These are phyloP conservation scores for Chascanopsetta lugubris DNA, from an alignment of 2,113 vertebrate genomes.

Conservation along the genomic window DNA sequence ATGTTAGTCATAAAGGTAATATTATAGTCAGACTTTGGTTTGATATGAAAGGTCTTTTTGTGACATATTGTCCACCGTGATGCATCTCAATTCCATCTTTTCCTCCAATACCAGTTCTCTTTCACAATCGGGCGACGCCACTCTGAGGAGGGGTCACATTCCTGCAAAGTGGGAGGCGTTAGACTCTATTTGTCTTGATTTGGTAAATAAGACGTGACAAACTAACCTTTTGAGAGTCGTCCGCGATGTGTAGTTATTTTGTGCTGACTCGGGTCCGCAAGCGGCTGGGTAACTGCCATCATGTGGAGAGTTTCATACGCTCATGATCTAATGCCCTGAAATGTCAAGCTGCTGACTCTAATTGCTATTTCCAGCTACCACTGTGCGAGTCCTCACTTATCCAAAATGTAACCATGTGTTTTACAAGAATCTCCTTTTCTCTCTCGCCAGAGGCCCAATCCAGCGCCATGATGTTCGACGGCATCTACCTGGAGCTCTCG, in stretches of 20 bases:
- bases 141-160: neutral
- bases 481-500: constrained; percentile 89
- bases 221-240: constrained; percentile 9
- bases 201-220: constrained; percentile 22
- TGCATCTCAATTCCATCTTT: neutral
- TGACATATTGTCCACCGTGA: too few relatives aligned
- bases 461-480: constrained; percentile 87
- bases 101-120: neutral
- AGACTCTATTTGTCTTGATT: constrained; percentile 25
- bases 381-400: constrained; percentile 13
- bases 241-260: constrained; percentile 7
- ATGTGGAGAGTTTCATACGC: constrained; percentile 10
- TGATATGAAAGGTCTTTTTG: too few relatives aligned
- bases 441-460: constrained; percentile 81
- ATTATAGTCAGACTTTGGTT: too few relatives aligned
- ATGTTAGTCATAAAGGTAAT: too few relatives aligned
- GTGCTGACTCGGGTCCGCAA: constrained; percentile 1
- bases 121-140: neutral
- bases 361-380: constrained; percentile 29
- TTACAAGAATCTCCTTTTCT: constrained; percentile 10
- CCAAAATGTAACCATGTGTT: neutral
- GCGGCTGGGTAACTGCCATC: constrained; percentile 18
- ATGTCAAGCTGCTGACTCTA: constrained; percentile 30
- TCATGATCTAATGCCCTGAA: constrained; percentile 23
- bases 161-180: neutral